Base-by-base conservation (phyloP, 2,113 vertebrate genomes). In the Ranitomeya variabilis region DNA sequence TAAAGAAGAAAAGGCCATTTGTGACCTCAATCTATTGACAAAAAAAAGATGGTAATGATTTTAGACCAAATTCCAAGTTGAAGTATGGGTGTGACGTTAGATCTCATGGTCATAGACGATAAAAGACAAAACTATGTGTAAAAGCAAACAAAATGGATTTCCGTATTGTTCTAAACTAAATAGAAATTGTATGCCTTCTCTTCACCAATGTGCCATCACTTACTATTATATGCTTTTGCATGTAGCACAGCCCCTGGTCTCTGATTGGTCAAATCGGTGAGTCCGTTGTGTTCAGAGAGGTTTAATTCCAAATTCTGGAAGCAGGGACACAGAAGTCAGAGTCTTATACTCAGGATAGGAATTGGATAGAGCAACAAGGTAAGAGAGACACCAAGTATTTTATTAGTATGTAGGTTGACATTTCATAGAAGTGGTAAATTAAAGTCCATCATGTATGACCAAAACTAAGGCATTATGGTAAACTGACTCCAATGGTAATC, bases 111-210 rank as follows among this genome's bases (percentile, higher is more conserved):
- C 37, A 67, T 9, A 0, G 18, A 14, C 13, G 21, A 80, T 79
- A 67, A 80, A 79, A 79, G 60, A 80, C 21, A n/a, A 15, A 79
- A 79, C 74, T 79, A 86, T 80, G 74, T 87, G 37, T 16, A 52
- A 86, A 78, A 80, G 16, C 9, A 80, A 87, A 87, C 74, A 80
- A 54, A 5, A 74, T 76, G 55, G 67, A 31, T 77, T 45, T 51
- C 2, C 69, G 59, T 57, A 54, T 79, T 86, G 31, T 57, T 16
- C 13, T 13, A 21, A 54, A n/a, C 26, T 37, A 1, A 31, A 79
- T 60, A 54, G 4, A 19, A 18, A 55, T 57, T 57, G 5, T 51
- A 21, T 59, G 60, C 26, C 54, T 55, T 37, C 19, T 78, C 21
- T 69, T 80, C 37, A 69, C 9, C 18, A n/a, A 67, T 80, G 60